These are phyloP conservation scores for Gallinago jamesoni DNA, from an alignment of 2,113 vertebrate genomes.

Conservation along the genomic window DNA sequence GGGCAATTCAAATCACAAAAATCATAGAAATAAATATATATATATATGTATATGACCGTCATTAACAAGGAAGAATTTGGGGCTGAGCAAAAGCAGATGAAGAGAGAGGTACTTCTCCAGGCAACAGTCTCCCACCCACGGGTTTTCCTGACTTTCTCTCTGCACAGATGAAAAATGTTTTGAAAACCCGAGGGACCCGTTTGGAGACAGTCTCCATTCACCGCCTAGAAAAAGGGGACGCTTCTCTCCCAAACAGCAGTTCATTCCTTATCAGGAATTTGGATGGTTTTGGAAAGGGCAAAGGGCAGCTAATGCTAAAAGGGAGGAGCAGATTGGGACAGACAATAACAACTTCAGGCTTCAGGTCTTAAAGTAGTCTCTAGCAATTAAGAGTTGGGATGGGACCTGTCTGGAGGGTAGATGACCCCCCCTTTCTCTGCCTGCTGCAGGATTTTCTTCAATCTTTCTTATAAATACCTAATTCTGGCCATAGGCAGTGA, in stretches of 20 bases:
- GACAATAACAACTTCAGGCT: not conserved
- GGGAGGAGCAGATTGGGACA: not conserved
- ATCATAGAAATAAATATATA: not conserved
- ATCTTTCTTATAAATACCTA: not conserved
- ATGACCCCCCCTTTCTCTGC: not conserved
- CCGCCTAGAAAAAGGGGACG: not conserved
- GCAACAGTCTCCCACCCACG: not conserved
- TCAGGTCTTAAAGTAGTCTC: not conserved
- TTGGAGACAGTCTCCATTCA: not conserved
- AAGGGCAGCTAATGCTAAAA: not conserved
- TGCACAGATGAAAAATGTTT: not conserved
- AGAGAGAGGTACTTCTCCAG: not conserved
- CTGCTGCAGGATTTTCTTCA: not conserved
- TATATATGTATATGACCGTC: not conserved
- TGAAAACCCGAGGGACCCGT: accelerated
- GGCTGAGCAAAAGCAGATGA: not conserved
- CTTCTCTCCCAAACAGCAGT: not conserved
- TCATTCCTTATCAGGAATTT: not conserved
- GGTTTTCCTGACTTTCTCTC: not conserved
- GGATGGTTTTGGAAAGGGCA: not conserved
- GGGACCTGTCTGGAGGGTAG: not conserved
- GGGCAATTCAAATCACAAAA: not conserved
- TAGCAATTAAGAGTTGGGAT: not conserved
- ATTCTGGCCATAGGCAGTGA: accelerated
- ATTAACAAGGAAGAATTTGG: not conserved